phyloP scores from a whole-genome alignment of 2,888 invertebrate genomes.

The Cheilosia soror region DNA sequence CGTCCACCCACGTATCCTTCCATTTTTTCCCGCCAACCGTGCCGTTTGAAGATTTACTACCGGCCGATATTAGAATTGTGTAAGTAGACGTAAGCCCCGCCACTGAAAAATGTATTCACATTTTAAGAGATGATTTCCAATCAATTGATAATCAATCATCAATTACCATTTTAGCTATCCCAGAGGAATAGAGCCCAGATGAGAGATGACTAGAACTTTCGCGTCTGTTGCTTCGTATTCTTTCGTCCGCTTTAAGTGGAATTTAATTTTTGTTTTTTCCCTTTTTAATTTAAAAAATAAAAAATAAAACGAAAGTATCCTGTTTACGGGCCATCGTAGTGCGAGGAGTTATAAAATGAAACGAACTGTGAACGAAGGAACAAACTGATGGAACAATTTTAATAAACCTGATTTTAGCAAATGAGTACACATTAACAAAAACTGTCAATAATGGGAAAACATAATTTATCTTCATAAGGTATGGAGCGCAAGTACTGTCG shows the following conservation, averaged over 20 bases:
- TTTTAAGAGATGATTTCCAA: conserved; percentile 57
- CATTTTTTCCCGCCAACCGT: neutral
- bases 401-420: conserved; percentile 59
- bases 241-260: neutral
- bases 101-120: conserved; percentile 49
- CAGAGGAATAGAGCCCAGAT: neutral
- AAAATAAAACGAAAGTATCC: neutral
- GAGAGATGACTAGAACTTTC: neutral
- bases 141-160: conserved; percentile 82
- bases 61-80: conserved; percentile 35
- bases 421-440: conserved; percentile 64
- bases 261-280: neutral
- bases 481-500: conserved; percentile 19
- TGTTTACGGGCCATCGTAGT: neutral
- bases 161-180: conserved; percentile 82
- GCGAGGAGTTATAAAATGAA: neutral
- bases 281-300: neutral
- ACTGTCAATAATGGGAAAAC: conserved; percentile 50
- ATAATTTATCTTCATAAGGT: conserved; percentile 64
- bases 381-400: conserved; percentile 19
- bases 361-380: neutral
- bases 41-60: conserved; percentile 30
- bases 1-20: conserved; percentile 1
- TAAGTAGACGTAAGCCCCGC: conserved; percentile 22
- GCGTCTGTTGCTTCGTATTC: conserved; percentile 7